Evolutionary conservation across 2,888 invertebrate genomes (phyloP).

Genomic region (Eudasyphora cyanicolor): DNA sequence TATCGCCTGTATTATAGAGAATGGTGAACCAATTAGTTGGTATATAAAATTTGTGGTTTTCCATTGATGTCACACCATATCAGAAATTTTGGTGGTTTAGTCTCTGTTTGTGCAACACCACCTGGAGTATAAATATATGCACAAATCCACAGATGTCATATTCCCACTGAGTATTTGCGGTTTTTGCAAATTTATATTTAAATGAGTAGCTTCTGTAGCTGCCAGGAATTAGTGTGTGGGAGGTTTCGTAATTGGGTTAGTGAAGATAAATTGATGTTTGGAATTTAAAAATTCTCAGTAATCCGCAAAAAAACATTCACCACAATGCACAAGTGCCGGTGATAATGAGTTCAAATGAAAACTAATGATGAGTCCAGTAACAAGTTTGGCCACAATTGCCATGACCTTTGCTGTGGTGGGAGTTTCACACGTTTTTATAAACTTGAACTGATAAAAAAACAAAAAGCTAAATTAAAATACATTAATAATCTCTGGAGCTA

Average conservation of each 20-base stretch:
- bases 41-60: not conserved
- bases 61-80: not conserved
- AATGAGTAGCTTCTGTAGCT: no score
- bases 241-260: not conserved
- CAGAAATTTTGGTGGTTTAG: not conserved
- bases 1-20: not conserved
- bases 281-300: not conserved
- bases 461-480: no score
- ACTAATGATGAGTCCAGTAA: no score
- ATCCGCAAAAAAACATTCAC: not conserved
- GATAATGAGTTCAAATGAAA: no score
- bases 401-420: no score
- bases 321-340: no score
- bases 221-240: not conserved
- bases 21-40: not conserved
- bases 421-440: no score
- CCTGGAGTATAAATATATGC: not conserved
- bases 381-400: no score
- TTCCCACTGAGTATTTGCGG: not conserved
- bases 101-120: not conserved
- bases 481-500: no score
- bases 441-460: no score
- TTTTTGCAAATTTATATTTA: not conserved
- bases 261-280: not conserved
- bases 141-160: not conserved